phyloP scores from a whole-genome alignment of 2,888 invertebrate genomes.

The Archaeoteleia sp. region DNA sequence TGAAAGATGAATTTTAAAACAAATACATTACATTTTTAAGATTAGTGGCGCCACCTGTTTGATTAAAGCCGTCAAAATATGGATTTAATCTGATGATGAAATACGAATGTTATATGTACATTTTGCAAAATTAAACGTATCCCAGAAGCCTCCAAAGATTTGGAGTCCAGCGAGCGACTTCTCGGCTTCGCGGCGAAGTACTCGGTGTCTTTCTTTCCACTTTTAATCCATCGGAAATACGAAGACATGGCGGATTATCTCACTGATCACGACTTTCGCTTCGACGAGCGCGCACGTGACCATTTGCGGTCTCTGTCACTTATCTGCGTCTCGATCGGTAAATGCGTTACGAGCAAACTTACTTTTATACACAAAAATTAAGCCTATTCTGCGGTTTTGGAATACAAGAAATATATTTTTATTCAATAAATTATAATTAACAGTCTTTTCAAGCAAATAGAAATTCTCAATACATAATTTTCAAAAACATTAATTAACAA shows the following conservation, averaged over 20 bases:
- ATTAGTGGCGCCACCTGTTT: too few relatives aligned
- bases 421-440: too few relatives aligned
- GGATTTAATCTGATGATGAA: not conserved
- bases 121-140: conserved; percentile 79
- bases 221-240: conserved; percentile 83
- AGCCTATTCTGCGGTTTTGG: too few relatives aligned
- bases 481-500: too few relatives aligned
- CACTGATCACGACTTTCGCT: conserved; percentile 5
- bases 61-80: not conserved
- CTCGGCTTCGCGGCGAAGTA: conserved; percentile 80
- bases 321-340: conserved; percentile 20
- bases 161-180: conserved; percentile 84
- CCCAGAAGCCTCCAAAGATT: conserved; percentile 82
- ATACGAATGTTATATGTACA: conserved; percentile 67
- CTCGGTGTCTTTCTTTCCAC: conserved; percentile 77
- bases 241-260: conserved; percentile 77
- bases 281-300: conserved; percentile 4
- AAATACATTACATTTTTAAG: too few relatives aligned
- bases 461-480: too few relatives aligned
- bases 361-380: too few relatives aligned
- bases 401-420: too few relatives aligned
- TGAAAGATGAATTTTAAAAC: too few relatives aligned
- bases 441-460: too few relatives aligned
- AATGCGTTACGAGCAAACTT: too few relatives aligned
- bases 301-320: conserved; percentile 14